Conservation (phyloP, 64 coral and sea anemone genomes). For the Dendrophyllia cribrosa region DNA sequence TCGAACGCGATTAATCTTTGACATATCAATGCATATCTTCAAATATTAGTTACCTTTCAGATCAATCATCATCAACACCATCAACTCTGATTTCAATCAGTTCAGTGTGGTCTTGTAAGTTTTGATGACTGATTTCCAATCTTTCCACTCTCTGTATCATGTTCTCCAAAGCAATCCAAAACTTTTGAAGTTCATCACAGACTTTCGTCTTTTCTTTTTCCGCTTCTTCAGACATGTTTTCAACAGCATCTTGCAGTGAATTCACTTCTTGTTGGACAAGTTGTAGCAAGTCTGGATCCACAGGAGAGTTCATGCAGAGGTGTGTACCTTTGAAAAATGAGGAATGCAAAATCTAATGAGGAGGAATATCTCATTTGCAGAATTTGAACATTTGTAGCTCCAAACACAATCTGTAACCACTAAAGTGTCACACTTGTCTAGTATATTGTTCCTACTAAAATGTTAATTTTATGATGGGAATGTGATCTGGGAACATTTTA, state of each 20-base stretch:
- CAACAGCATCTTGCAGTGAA: constrained; percentile 1
- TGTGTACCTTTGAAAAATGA: not conserved
- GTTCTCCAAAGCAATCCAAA: not conserved
- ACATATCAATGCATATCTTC: no score
- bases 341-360: not conserved
- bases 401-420: no score
- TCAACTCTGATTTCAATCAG: not conserved
- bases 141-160: not conserved
- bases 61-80: no score
- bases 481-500: no score
- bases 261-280: constrained; percentile 14
- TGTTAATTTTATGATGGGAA: no score
- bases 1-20: no score
- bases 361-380: no score
- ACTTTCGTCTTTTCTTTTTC: constrained; percentile 1
- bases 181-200: not conserved
- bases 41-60: no score
- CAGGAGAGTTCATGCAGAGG: constrained; percentile 20
- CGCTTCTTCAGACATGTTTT: constrained; percentile 1
- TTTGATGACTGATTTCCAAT: not conserved
- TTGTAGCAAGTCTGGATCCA: not conserved
- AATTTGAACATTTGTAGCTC: no score
- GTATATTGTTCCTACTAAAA: no score
- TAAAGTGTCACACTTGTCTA: no score
- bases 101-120: no score